These are phyloP conservation scores for Fragum fragum DNA, from an alignment of 2,888 invertebrate genomes.

Conservation along the genomic window DNA sequence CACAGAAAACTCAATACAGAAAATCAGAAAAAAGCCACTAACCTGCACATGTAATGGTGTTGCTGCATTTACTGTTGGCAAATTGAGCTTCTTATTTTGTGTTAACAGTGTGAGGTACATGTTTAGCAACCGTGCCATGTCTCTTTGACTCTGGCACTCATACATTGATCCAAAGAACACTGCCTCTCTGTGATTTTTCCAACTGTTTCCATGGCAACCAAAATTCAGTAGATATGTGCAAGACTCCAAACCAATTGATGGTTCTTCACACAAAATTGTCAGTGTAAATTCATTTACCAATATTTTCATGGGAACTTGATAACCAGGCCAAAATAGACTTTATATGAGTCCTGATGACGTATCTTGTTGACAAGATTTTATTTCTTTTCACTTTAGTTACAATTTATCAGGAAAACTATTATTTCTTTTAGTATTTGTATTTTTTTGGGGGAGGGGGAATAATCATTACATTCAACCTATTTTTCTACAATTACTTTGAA, in stretches of 20 bases:
- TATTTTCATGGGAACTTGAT: conserved; percentile 44
- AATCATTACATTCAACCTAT: too few species aligned
- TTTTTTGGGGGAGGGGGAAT: too few species aligned
- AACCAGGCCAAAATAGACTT: conserved; percentile 5
- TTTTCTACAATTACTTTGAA: too few species aligned
- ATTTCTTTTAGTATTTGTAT: too few species aligned
- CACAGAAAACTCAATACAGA: not conserved
- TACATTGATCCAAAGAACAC: conserved; percentile 69
- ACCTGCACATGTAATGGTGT: conserved; percentile 71
- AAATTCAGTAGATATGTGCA: conserved; percentile 67
- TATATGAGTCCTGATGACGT: not conserved
- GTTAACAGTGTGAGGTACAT: conserved; percentile 76
- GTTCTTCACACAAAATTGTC: conserved; percentile 55
- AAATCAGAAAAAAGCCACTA: conserved; percentile 45
- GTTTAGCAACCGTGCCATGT: conserved; percentile 75
- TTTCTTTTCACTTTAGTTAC: too few species aligned
- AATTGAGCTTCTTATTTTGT: conserved; percentile 72
- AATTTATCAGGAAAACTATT: too few species aligned
- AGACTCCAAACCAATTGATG: conserved; percentile 64
- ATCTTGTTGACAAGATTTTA: too few species aligned
- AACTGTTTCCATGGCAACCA: conserved; percentile 73
- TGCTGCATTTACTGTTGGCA: conserved; percentile 67
- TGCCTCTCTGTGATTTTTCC: conserved; percentile 74
- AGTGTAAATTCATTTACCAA: conserved; percentile 66
- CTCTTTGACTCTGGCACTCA: conserved; percentile 55